phyloP scores from a whole-genome alignment of 2,888 invertebrate genomes.

The Alcis repandata region DNA sequence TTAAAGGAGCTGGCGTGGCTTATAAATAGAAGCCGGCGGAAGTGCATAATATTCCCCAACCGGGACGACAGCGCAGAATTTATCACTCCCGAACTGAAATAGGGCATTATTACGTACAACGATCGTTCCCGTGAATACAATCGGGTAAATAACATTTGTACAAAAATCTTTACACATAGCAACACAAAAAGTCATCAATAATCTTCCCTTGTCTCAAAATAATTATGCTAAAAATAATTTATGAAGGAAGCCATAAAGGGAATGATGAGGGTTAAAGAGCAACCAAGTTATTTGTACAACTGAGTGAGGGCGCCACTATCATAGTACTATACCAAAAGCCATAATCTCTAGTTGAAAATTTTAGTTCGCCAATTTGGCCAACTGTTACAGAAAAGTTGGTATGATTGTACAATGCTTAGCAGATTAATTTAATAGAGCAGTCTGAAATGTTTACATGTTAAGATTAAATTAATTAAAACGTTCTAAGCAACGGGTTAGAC shows the following conservation, averaged over 20 bases:
- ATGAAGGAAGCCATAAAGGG: conserved; percentile 10
- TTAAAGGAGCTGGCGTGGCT: not conserved
- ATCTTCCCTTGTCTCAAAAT: conserved; percentile 10
- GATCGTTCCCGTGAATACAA: not conserved
- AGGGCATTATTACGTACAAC: not conserved
- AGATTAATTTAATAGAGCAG: conserved; percentile 26
- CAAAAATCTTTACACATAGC: not conserved
- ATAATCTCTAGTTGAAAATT: not conserved
- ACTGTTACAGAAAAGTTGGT: not conserved
- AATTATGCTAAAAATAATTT: conserved; percentile 12
- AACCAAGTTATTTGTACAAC: not conserved
- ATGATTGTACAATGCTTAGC: conserved; percentile 16
- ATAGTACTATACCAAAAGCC: not conserved
- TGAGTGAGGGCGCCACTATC: not conserved
- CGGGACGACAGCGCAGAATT: not conserved
- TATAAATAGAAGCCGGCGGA: too few species aligned
- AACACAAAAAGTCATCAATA: conserved; percentile 7
- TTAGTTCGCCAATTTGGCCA: not conserved
- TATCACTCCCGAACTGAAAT: not conserved
- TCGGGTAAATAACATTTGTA: not conserved
- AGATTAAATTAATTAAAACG: conserved; percentile 27
- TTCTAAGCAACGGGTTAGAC: conserved; percentile 1
- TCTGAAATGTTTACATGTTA: conserved; percentile 22
- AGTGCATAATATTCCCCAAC: not conserved
- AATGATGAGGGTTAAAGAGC: conserved; percentile 27